Evolutionary conservation across 2,888 invertebrate species (phyloP).

Genomic region (Nephrotoma appendiculata): DNA sequence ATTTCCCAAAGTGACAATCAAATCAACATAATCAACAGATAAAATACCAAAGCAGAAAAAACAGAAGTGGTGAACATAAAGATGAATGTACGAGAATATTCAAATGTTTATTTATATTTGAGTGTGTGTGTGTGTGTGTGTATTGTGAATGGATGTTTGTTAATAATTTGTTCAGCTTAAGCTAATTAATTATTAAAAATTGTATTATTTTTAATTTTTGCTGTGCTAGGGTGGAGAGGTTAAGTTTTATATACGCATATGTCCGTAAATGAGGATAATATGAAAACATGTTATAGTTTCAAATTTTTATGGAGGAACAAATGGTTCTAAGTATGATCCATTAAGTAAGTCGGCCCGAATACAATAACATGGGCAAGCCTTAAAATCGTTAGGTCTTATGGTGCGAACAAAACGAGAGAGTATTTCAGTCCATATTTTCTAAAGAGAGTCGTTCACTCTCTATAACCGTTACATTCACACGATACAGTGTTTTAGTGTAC

Average conservation of each 20-base stretch:
- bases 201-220: not conserved
- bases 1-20: not conserved
- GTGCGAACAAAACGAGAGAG: too few relatives aligned
- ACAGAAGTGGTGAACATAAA: not conserved
- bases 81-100: not conserved
- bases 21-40: not conserved
- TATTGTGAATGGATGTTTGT: not conserved
- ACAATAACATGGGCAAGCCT: too few relatives aligned
- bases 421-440: too few relatives aligned
- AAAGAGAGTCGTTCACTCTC: too few relatives aligned
- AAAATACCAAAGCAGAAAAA: not conserved
- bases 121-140: not conserved
- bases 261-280: too few relatives aligned
- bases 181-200: not conserved
- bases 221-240: not conserved
- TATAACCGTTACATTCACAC: too few relatives aligned
- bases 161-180: not conserved
- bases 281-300: too few relatives aligned
- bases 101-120: not conserved
- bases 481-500: too few relatives aligned
- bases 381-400: too few relatives aligned
- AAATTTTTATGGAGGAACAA: too few relatives aligned
- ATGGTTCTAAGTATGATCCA: too few relatives aligned
- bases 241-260: not conserved
- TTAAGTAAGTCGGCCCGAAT: too few relatives aligned